These are phyloP conservation scores for Drosophila meridionalis DNA, from an alignment of 2,888 invertebrate genomes.

Conservation along the genomic window DNA sequence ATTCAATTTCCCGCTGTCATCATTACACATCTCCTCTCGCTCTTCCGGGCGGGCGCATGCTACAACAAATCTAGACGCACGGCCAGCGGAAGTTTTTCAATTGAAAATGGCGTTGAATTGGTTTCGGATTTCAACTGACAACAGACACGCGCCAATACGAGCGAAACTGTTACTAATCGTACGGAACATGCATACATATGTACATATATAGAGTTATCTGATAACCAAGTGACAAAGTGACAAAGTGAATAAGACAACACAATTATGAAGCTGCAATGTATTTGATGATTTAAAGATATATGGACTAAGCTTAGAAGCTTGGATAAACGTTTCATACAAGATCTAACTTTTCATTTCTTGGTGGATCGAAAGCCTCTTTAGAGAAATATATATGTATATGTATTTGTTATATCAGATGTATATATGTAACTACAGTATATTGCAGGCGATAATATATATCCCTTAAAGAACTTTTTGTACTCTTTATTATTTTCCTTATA, in stretches of 20 bases:
- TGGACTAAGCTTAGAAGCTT: background rate
- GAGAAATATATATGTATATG: background rate
- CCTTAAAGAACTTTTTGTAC: background rate
- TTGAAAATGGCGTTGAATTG: slow-evolving; percentile 76
- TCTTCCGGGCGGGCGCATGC: slow-evolving; percentile 59
- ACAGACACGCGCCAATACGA: slow-evolving; percentile 60
- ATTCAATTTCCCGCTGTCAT: slow-evolving; percentile 61
- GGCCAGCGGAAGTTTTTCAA: slow-evolving; percentile 68
- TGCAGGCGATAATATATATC: background rate
- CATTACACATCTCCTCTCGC: slow-evolving; percentile 13
- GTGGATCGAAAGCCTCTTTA: background rate
- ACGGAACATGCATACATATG: background rate
- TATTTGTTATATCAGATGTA: too few relatives aligned
- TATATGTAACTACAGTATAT: too few relatives aligned
- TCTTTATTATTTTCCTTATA: background rate
- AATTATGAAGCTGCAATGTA: background rate
- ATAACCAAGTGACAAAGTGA: background rate
- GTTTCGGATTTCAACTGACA: slow-evolving; percentile 64
- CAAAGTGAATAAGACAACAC: background rate
- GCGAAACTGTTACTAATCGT: background rate
- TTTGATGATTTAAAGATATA: background rate
- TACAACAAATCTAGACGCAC: slow-evolving; percentile 48
- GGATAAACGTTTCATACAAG: background rate
- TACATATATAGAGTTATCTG: background rate
- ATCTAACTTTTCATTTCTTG: background rate